Conservation (phyloP, 2,888 invertebrate species). For the Saturnia japonica region DNA sequence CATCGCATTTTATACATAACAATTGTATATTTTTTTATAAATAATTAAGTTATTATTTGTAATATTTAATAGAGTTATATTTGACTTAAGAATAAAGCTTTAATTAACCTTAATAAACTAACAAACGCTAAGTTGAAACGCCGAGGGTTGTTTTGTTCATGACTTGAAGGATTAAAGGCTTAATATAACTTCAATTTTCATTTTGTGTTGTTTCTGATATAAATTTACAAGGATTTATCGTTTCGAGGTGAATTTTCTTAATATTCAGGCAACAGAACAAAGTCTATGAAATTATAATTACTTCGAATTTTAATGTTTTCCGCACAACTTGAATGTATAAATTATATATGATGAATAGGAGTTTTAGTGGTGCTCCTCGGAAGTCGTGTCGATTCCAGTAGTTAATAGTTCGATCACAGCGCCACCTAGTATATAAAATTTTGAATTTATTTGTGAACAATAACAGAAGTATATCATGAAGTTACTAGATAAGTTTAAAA, state of each 20-base stretch:
- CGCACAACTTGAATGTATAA: not conserved
- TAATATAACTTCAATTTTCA: slow-evolving; percentile 11
- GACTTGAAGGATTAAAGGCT: slow-evolving; percentile 2
- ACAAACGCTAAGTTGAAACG: slow-evolving; percentile 11
- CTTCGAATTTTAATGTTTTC: not conserved
- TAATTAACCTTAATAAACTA: slow-evolving; percentile 10
- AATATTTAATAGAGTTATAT: not conserved
- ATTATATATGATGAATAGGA: not conserved
- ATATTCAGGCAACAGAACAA: not conserved
- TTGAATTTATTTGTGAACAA: no score
- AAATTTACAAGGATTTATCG: slow-evolving; percentile 7
- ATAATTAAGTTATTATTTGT: not conserved
- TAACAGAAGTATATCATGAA: no score
- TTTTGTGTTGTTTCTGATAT: not conserved
- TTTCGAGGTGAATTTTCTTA: not conserved
- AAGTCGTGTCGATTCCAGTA: no score
- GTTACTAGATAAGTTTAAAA: no score
- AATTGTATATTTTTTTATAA: no score
- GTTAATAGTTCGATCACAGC: no score
- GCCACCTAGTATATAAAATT: no score
- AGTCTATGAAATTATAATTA: not conserved
- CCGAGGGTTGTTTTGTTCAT: slow-evolving; percentile 12
- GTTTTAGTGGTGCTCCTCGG: no score
- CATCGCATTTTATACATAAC: no score
- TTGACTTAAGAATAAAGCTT: not conserved